Conservation (phyloP, 2,797 vertebrate species). For the Muraenolepis orangiensis region DNA sequence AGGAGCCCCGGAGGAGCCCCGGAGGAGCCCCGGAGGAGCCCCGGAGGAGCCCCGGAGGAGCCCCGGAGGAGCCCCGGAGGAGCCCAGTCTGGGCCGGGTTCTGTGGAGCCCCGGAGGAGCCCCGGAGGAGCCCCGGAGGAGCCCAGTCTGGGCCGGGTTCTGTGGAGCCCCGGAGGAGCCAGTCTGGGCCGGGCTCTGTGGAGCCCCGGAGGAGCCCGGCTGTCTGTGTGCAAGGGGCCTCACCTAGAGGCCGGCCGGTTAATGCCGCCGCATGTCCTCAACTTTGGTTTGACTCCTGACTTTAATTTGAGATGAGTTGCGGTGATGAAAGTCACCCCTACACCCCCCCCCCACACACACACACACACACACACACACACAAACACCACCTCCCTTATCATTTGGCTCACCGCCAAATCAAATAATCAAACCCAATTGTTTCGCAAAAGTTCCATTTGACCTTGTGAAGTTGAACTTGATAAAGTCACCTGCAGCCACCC, state of each 20-base stretch:
- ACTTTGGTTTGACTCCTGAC: constrained; percentile 59
- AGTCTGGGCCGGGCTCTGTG: too few species aligned
- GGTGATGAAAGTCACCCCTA: constrained; percentile 27
- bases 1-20: constrained; percentile 55
- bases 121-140: constrained; percentile 57
- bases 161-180: constrained; percentile 55
- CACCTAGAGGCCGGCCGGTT: constrained; percentile 56
- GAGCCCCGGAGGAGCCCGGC: constrained; percentile 53
- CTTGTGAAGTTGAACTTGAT: constrained; percentile 68
- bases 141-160: too few species aligned
- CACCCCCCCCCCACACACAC: too few species aligned
- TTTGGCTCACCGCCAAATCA: constrained; percentile 24
- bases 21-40: constrained; percentile 55
- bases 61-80: constrained; percentile 55
- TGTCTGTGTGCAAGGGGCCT: constrained; percentile 51
- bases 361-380: too few species aligned
- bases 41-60: constrained; percentile 58
- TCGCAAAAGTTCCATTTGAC: constrained; percentile 63
- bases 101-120: constrained; percentile 57
- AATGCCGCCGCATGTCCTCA: constrained; percentile 62
- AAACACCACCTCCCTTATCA: constrained; percentile 41
- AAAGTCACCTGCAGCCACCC: constrained; percentile 53
- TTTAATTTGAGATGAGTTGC: constrained; percentile 54
- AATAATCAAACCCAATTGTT: constrained; percentile 62
- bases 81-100: too few species aligned